Evolutionary conservation across 1,140 invertebrate genomes (phyloP), one percentile per base, ranked within the genome.

Genomic region (Euwallacea fornicatus): DNA sequence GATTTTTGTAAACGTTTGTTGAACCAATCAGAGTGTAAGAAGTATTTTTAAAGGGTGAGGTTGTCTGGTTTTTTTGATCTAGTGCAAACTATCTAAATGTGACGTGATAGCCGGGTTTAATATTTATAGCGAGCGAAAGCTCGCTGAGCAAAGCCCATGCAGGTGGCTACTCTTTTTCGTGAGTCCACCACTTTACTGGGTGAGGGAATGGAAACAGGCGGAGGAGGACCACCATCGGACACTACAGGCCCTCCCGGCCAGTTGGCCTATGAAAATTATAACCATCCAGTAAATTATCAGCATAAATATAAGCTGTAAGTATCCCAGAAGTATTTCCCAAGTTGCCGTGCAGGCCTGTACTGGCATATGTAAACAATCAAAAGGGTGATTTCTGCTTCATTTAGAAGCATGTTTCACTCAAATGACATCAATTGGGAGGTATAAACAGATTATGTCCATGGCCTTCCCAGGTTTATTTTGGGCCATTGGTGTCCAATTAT

Each of bases 121-220:
- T 63, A 75, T 74, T 75, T 76, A 75, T 73, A 64, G 74, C 75
- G 76, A 69, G 69, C 76, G 72, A 73, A 66, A 78, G 78, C 78
- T 77, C 78, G 78, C 65, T 73, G 69, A 72, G 74, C 70, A 21
- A 66, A 72, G 71, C 75, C 70, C 78, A 89, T 89, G 88, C 88
- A 89, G 84, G 88, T 89, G 78, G 88, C 88, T 77, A 89, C 87
- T 81, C 79, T 89, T 78, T 89, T 89, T 80, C 84, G 88, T 73
- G 88, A 89, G 83, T 87, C 87, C 78, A 86, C 88, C 77, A 88
- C 87, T 77, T 83, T 89, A 78, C 82, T 89, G 74, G 88, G 88
- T 76, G 88, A 87, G 74, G 85, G 84, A 62, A 88, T 83, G 79
- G 83, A 87, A 79, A 84, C 82, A 76, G 78, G 77, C 75, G 79